Base-by-base conservation (phyloP, 2,888 invertebrate species). In the Leptopilina myrica region DNA sequence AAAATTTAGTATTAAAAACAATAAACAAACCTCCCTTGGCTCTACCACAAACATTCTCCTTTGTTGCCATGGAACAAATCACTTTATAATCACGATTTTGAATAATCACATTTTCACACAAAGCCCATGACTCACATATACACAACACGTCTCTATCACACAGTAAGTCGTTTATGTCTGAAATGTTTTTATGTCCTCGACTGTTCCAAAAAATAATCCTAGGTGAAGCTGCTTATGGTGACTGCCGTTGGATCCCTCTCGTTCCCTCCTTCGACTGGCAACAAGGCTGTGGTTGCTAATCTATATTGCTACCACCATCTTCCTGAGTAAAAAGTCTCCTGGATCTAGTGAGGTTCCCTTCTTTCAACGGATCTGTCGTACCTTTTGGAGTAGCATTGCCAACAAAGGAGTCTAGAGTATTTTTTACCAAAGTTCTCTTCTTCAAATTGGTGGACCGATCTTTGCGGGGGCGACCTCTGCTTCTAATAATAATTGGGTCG, bases 21-120 rank as follows among this genome's bases (percentile, higher is more conserved):
- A 62, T 20, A 20, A 62, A 20, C 62, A 62, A 62, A 62, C 62
- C 62, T 62, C 62, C 62, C 20, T 62, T 62, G 7, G 62, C 62
- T 62, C 62, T 62, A 62, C 62, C 62, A 9, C 2, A 15, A 8
- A 20, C 8, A 62, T 8, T 15, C 5, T 62, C 20, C 20, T 62
- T 62, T 9, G 20, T 15, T n/a, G 62, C 62, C 5, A 7, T 0
- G 9, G 15, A n/a, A 62, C 15, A 8, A 62, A 62, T 20, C 8
- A 62, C 9, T 20, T 62, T 62, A 20, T 8, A 62, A 8, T 62
- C 62, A 2, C 20, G 62, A 20, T 62, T 62, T 20, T 15, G 62
- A 7, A 62, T 7, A 15, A 8, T 15, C 1, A 20, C 62, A 62
- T 20, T 62, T 62, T 62, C 62, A 7, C 20, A 20, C 8, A 62